Conservation (phyloP, 2,888 invertebrate genomes). For the Cerceris rybyensis region DNA sequence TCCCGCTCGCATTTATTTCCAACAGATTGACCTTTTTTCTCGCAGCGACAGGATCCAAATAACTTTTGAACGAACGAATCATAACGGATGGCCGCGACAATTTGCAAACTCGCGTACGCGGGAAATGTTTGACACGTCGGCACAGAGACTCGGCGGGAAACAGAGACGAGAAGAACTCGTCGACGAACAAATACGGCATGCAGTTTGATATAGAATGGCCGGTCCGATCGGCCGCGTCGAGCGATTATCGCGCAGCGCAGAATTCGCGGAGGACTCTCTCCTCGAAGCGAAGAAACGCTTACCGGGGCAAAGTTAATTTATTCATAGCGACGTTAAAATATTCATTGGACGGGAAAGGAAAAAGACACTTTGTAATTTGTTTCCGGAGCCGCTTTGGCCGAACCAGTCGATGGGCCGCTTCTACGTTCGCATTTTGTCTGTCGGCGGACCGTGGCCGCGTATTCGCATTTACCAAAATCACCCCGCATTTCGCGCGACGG, state of each 20-base stretch:
- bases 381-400: conserved; percentile 14
- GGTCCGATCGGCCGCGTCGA: not conserved
- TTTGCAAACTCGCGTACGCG: conserved; percentile 25
- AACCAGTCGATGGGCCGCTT: not conserved
- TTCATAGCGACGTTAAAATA: conserved; percentile 64
- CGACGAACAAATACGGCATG: not conserved
- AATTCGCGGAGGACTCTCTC: not conserved
- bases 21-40: conserved; percentile 39
- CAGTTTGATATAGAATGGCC: not conserved
- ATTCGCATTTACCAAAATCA: not conserved
- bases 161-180: not conserved
- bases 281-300: not conserved
- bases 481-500: not conserved
- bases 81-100: conserved; percentile 44
- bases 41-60: conserved; percentile 40
- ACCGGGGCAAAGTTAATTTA: conserved; percentile 53
- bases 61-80: conserved; percentile 45
- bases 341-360: conserved; percentile 55
- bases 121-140: not conserved
- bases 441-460: not conserved
- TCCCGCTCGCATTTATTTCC: conserved; percentile 5
- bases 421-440: not conserved
- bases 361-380: conserved; percentile 32
- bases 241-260: conserved; percentile 4
- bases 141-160: not conserved